A percentile compares a stretch with the other conserved stretches of the same genome.
phyloP scores from a whole-genome alignment of 2,113 vertebrate species.

The Alethe diademata region DNA sequence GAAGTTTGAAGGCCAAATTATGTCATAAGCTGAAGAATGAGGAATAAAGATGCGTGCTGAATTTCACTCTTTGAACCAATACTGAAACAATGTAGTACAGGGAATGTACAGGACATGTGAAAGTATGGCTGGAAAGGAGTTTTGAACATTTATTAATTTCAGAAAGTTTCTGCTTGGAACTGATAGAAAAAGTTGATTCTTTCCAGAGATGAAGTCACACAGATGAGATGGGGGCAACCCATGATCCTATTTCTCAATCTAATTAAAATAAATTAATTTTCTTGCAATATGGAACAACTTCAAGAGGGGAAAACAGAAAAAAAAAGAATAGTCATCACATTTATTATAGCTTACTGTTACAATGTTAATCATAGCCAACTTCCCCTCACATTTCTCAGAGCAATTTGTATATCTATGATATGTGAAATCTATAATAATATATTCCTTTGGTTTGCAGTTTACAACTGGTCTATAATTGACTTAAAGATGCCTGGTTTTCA shows the following conservation, averaged over 20 bases:
- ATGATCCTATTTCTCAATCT: background rate
- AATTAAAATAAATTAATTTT: background rate
- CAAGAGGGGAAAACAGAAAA: background rate
- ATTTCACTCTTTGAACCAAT: background rate
- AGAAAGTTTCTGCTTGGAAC: background rate
- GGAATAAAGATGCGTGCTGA: background rate
- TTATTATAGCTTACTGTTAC: background rate
- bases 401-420: background rate
- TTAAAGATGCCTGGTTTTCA: background rate
- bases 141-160: background rate
- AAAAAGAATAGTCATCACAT: background rate
- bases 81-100: background rate
- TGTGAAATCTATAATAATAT: background rate
- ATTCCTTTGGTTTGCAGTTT: background rate
- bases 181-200: background rate
- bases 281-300: background rate
- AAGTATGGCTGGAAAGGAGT: background rate
- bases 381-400: background rate
- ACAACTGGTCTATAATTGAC: background rate
- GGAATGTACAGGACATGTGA: rapidly evolving
- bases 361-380: background rate
- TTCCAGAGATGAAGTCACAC: rapidly evolving
- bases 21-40: background rate
- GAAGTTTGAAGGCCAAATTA: background rate
- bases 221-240: background rate